phyloP scores from a whole-genome alignment of 2,888 invertebrate species.

The Synergus umbraculus region DNA sequence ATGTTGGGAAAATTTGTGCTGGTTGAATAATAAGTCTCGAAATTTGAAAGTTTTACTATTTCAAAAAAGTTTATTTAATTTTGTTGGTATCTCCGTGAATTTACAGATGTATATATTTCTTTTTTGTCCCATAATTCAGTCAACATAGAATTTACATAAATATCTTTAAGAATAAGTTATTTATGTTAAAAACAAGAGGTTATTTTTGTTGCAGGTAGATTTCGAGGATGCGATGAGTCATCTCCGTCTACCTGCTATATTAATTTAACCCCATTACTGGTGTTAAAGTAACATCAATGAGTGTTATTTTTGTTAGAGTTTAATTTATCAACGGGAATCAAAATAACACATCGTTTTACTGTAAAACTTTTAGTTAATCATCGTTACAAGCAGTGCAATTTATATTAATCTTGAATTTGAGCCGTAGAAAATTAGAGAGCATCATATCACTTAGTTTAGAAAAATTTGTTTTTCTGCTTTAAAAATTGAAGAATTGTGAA shows the following conservation, averaged over 20 bases:
- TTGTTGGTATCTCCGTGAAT: too few relatives aligned
- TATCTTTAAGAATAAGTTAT: conserved; percentile 4
- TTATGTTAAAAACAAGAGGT: conserved; percentile 3
- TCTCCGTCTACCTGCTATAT: conserved; percentile 7
- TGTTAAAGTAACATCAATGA: neutral
- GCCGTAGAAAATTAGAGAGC: neutral
- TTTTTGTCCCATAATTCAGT: neutral
- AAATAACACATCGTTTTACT: neutral
- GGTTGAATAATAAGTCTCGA: too few relatives aligned
- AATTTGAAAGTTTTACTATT: too few relatives aligned
- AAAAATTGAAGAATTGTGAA: neutral
- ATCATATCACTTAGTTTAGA: neutral
- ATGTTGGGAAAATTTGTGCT: too few relatives aligned
- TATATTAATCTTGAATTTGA: neutral
- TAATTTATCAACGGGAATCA: neutral
- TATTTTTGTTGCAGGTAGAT: conserved; percentile 7
- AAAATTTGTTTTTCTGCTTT: neutral
- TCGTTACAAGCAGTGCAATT: neutral
- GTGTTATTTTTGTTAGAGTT: neutral
- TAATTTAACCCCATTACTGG: conserved; percentile 2
- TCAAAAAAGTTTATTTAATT: too few relatives aligned
- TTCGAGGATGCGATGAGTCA: conserved; percentile 7
- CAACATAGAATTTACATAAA: neutral
- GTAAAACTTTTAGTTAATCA: neutral
- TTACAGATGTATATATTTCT: too few relatives aligned